These are phyloP conservation scores for Lithobates pipiens DNA, from an alignment of 2,797 vertebrate genomes.

Conservation along the genomic window DNA sequence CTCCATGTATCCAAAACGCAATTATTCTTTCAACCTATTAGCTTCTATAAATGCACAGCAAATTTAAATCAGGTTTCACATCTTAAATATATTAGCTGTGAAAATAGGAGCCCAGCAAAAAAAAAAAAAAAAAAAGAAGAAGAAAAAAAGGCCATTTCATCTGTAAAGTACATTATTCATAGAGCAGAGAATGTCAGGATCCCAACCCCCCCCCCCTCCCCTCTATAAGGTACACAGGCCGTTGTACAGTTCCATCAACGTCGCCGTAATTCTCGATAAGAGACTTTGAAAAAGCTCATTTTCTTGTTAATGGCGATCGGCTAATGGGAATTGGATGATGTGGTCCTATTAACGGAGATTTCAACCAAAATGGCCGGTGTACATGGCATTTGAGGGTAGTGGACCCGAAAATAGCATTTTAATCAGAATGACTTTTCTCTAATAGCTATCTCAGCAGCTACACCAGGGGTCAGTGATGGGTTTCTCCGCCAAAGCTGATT, in stretches of 20 bases:
- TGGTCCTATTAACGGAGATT: conserved; percentile 6
- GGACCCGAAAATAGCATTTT: conserved; percentile 30
- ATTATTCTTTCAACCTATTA: not conserved
- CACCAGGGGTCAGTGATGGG: not conserved
- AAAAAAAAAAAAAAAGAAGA: not conserved
- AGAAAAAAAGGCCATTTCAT: not conserved
- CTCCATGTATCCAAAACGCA: not conserved
- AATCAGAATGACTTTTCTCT: conserved; percentile 12
- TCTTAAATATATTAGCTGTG: not conserved
- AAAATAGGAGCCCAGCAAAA: not conserved
- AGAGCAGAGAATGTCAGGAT: not conserved
- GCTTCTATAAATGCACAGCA: not conserved
- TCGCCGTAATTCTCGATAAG: not conserved
- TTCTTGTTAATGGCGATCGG: conserved; percentile 19
- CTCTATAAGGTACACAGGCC: not conserved
- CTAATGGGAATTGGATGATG: conserved; percentile 19
- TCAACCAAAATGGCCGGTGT: not conserved
- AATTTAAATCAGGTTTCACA: not conserved
- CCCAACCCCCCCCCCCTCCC: too few relatives aligned
- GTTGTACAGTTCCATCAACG: not conserved
- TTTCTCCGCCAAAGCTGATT: not conserved
- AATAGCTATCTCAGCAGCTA: conserved; percentile 12
- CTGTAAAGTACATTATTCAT: not conserved
- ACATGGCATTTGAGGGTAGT: not conserved
- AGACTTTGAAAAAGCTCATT: not conserved